These are phyloP conservation scores for Mycalesis mineus DNA, from an alignment of 2,888 invertebrate species.

Conservation along the genomic window DNA sequence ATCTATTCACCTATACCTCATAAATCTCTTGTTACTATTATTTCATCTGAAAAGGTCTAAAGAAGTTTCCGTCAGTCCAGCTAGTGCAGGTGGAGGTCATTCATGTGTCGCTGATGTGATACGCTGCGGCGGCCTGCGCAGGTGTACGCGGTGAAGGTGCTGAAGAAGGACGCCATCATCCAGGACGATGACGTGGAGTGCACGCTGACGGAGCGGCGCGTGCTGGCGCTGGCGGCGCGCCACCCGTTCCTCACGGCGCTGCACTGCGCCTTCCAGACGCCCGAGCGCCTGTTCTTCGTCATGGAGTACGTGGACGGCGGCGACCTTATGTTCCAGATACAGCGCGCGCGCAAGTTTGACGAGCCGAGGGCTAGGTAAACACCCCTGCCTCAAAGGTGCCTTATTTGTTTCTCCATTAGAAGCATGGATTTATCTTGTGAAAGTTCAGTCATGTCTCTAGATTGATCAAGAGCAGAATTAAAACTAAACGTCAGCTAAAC, in stretches of 20 bases:
- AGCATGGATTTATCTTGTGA: too few species aligned
- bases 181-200: conserved; percentile 99
- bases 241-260: conserved; percentile 99
- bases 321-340: conserved; percentile 99
- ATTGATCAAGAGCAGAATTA: too few species aligned
- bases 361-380: conserved; percentile 94
- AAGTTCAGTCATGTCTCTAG: too few species aligned
- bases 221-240: conserved; percentile 96
- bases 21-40: too few species aligned
- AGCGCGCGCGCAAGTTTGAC: conserved; percentile 98
- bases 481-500: too few species aligned
- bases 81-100: too few species aligned
- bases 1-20: too few species aligned
- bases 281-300: conserved; percentile 97
- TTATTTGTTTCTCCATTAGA: too few species aligned
- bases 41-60: too few species aligned
- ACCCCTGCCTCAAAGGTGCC: too few species aligned
- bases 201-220: conserved; percentile 98
- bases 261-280: conserved; percentile 98
- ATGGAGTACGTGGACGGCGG: conserved; percentile 99
- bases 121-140: conserved; percentile 32
- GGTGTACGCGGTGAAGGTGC: conserved; percentile 91
- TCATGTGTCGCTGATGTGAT: too few species aligned
- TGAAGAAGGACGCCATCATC: conserved; percentile 98
- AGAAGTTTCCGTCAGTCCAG: too few species aligned